A percentile compares a stretch with the other conserved stretches of the same genome.
phyloP scores from a whole-genome alignment of 2,113 vertebrate genomes.

The Corapipo altera region DNA sequence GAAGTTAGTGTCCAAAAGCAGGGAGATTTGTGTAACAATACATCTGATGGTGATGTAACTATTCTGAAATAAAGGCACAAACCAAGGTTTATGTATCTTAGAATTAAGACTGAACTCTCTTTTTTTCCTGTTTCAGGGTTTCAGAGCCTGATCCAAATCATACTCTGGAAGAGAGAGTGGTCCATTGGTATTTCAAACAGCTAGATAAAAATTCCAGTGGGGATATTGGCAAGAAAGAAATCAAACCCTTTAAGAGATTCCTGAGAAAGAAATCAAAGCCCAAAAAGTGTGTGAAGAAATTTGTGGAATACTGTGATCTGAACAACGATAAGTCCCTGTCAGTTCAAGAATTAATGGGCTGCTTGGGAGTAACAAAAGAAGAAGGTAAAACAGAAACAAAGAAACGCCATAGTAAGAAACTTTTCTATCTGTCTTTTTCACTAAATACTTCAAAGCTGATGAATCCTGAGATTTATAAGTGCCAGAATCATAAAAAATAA shows the following conservation, averaged over 20 bases:
- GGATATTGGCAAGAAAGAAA: conserved; percentile 95
- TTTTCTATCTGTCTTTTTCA: background rate
- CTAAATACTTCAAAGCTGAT: background rate
- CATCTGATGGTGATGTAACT: background rate
- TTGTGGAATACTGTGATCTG: conserved; percentile 94
- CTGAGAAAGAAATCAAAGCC: conserved; percentile 96
- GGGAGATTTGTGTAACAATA: background rate
- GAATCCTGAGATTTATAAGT: background rate
- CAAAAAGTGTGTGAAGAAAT: conserved; percentile 96
- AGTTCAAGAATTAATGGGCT: conserved; percentile 92
- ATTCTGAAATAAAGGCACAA: background rate
- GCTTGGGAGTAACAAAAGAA: conserved; percentile 89
- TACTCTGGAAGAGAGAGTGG: conserved; percentile 94
- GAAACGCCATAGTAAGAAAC: conserved; percentile 71
- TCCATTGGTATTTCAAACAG: conserved; percentile 96
- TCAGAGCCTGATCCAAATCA: conserved; percentile 94
- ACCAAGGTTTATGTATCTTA: background rate
- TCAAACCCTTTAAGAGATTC: conserved; percentile 95
- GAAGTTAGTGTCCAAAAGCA: background rate
- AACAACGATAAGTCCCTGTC: conserved; percentile 91
- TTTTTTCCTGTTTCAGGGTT: conserved; percentile 75
- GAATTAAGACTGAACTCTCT: background rate
- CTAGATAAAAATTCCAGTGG: conserved; percentile 93
- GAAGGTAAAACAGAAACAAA: conserved; percentile 76
- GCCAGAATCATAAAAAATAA: background rate